Base-by-base conservation (phyloP, 2,797 vertebrate genomes). In the Microctenopoma stevenorrisi region DNA sequence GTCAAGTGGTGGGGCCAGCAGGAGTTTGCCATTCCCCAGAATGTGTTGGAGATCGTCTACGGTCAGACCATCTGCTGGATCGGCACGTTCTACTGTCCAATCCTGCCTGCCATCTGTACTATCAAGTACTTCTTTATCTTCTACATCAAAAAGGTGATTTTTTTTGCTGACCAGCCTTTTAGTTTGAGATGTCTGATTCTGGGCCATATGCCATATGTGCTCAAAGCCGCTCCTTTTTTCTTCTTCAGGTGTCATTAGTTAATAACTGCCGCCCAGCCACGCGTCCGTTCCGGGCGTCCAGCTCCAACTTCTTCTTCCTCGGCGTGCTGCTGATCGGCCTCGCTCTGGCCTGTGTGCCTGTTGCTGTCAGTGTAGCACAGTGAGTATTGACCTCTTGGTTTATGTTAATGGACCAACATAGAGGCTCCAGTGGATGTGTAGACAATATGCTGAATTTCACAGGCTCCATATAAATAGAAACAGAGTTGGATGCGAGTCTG, bases 61-160 rank as follows among this genome's bases (percentile, higher is more conserved):
- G 97, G 97, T 8, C 98, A 99, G 84, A 99, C 97, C 18, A 96
- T 99, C 80, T 99, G 97, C 89, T 99, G 97, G 97, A 97, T 98
- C 0, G 98, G 98, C 66, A 94, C 96, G 0, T 99, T 96, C 88
- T 98, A 97, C 91, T 96, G 95, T 50, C 98, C 98, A 0, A 85
- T 98, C 44, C 94, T 99, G 40, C 98, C 98, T 7, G 96, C 95
- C 52, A 95, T 99, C 80, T 96, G 96, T 78, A 96, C 95, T 16
- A 71, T 98, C 52, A 98, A 99, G 78, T 98, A 97, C 85, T 94
- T 98, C 73, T 89, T 98, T 8, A 92, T 98, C 79, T 99, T 99
- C 90, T 98, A 99, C 37, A 78, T 99, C 82, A 99, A 99, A 89
- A 97, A 98, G 97, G 98, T 91, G 56, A 72, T 38, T 30, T 42